These are phyloP conservation scores for Tenthredo mesomela DNA, from an alignment of 2,888 invertebrate species.

Conservation along the genomic window DNA sequence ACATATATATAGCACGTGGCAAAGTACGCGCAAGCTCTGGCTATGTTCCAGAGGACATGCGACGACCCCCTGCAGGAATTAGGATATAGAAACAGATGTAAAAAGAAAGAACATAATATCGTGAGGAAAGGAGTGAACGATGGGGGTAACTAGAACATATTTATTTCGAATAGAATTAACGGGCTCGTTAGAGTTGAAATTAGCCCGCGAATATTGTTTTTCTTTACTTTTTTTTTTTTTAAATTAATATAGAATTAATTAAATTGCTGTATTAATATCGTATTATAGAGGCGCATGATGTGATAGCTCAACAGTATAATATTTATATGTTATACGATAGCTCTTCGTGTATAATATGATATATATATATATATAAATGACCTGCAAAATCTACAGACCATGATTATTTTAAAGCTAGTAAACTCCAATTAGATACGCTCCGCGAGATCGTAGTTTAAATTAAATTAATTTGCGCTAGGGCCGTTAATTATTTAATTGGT, in stretches of 20 bases:
- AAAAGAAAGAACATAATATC: conserved; percentile 42
- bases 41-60: conserved; percentile 56
- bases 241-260: not conserved
- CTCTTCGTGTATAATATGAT: not conserved
- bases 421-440: conserved; percentile 45
- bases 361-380: conserved; percentile 1
- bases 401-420: conserved; percentile 35
- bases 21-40: conserved; percentile 54
- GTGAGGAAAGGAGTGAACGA: not conserved
- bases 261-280: not conserved
- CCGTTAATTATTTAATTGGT: conserved; percentile 39
- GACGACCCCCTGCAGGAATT: conserved; percentile 50
- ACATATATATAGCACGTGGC: conserved; percentile 37
- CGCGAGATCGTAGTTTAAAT: conserved; percentile 11
- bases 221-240: not conserved
- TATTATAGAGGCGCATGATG: not conserved
- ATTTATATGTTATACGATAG: not conserved
- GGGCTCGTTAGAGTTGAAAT: conserved; percentile 12
- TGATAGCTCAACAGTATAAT: not conserved
- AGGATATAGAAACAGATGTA: conserved; percentile 3
- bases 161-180: not conserved
- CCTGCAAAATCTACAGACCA: conserved; percentile 49
- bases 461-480: conserved; percentile 45
- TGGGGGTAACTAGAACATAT: conserved; percentile 34
- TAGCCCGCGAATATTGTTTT: not conserved